Evolutionary conservation across 2,888 invertebrate species (phyloP).

Genomic region (Brenthis hecate): DNA sequence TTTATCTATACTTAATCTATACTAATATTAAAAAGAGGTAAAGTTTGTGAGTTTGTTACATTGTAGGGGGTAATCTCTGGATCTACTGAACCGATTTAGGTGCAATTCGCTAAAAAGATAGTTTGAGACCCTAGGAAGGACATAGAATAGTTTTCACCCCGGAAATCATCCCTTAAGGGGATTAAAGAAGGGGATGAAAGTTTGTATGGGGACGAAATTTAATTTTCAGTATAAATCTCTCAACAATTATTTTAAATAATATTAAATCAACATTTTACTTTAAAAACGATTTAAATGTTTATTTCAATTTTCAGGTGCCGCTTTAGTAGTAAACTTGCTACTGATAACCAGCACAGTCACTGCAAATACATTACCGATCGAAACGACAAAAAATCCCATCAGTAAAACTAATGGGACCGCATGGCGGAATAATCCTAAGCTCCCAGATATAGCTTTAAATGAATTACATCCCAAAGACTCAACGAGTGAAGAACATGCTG

Average conservation of each 20-base stretch:
- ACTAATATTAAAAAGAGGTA: no score
- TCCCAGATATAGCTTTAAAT: slow-evolving; percentile 66
- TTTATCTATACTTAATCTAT: no score
- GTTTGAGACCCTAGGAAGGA: no score
- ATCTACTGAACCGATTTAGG: no score
- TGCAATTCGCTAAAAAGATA: no score
- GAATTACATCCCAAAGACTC: slow-evolving; percentile 70
- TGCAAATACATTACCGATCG: slow-evolving; percentile 61
- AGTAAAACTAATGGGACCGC: slow-evolving; percentile 51
- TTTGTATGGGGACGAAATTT: no score
- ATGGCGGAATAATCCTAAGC: slow-evolving; percentile 56
- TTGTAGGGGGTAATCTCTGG: no score
- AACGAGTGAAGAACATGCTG: slow-evolving; percentile 69
- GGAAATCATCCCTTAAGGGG: no score
- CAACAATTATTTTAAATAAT: not conserved
- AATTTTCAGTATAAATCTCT: no score
- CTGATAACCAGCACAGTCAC: slow-evolving; percentile 66
- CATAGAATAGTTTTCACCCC: no score
- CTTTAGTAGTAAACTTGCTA: slow-evolving; percentile 74
- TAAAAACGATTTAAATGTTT: not conserved
- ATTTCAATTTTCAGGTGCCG: slow-evolving; percentile 69
- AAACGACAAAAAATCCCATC: slow-evolving; percentile 54
- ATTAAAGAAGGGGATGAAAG: no score
- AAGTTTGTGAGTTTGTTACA: no score
- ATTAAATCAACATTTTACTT: not conserved